Evolutionary conservation across 2,888 invertebrate genomes (phyloP), one percentile per base, ranked within the genome.

Genomic region (Brachypalpus laphriformis): DNA sequence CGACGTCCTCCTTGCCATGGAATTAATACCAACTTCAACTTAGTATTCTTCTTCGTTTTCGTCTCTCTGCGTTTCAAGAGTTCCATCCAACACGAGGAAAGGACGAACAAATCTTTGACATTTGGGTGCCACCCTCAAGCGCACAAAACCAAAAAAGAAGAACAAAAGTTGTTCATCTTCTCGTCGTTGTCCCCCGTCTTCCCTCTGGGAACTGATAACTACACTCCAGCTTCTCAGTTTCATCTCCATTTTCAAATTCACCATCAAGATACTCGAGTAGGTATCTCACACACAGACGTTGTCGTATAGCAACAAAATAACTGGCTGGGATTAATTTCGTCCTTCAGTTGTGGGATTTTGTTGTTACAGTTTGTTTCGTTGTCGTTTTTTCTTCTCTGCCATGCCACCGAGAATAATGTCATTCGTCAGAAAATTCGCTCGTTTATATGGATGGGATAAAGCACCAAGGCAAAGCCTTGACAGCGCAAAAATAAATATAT

Each of bases 41-140:
- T 66, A 16, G 18, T 37, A 22, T 72, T 63, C 66, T 42, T 61
- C 42, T 25, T 47, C 40, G 42, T 68, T 37, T 37, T 56, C 25
- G 14, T 74, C 61, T 16, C n/a, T 54, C 61, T 22, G n/a, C 45
- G 16, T 31, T 75, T 37, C 40, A 20, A 59, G 74, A 51, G 72
- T n/a, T n/a, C n/a, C n/a, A 22, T 57, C 22, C 56, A 65, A 66
- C 34, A 65, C 59, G 65, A 85, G 75, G 80, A 70, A 70, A 80
- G 78, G 78, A 85, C 80, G 81, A 81, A 81, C 75, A 70, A 85
- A 75, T 61, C 70, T 85, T 85, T 85, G 85, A 85, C 85, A 81
- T 85, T 85, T 85, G 85, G 85, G 85, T 85, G 81, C 80, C 85
- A 85, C 85, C 85, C 85, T 82, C 77, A 72, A 72, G 81, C 76